Percentiles rank a stretch among this genome's conserved stretches.
Evolutionary conservation across 92 coral and sea anemone species (phyloP).

Genomic region (Montipora capitata): DNA sequence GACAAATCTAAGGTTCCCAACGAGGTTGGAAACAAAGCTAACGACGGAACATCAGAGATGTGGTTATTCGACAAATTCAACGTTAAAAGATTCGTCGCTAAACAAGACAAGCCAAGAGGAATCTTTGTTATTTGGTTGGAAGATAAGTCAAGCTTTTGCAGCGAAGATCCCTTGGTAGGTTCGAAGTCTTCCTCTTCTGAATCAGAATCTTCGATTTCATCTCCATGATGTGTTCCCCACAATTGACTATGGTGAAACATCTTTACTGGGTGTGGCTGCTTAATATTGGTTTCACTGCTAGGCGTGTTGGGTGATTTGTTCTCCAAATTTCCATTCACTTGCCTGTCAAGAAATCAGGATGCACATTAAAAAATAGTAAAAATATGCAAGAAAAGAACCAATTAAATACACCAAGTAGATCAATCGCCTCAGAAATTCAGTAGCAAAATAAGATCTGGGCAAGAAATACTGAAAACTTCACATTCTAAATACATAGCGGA

Average conservation of each 20-base stretch:
- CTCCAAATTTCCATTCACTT: slow-evolving; percentile 1
- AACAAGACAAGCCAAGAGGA: slow-evolving; percentile 90
- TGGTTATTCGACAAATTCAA: slow-evolving; percentile 87
- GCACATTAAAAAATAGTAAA: too few relatives aligned
- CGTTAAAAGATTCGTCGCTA: slow-evolving; percentile 91
- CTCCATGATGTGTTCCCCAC: slow-evolving; percentile 88
- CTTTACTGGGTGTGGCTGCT: slow-evolving; percentile 82
- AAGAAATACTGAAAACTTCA: too few relatives aligned
- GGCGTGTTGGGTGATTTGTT: neutral
- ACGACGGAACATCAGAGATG: slow-evolving; percentile 78
- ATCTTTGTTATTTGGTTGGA: slow-evolving; percentile 77
- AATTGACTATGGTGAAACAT: slow-evolving; percentile 91
- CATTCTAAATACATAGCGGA: too few relatives aligned
- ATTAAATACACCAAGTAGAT: neutral
- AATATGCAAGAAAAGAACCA: too few relatives aligned
- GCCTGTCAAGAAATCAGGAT: slow-evolving; percentile 10
- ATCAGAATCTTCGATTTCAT: slow-evolving; percentile 94
- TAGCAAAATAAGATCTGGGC: too few relatives aligned
- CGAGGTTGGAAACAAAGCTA: slow-evolving; percentile 93
- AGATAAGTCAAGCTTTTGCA: slow-evolving; percentile 91
- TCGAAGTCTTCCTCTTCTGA: slow-evolving; percentile 96
- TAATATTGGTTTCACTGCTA: slow-evolving; percentile 1
- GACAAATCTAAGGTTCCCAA: slow-evolving; percentile 93
- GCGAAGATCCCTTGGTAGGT: slow-evolving; percentile 76
- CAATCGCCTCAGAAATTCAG: neutral